These are phyloP conservation scores for Drosophila kurseongensis DNA, from an alignment of 1,140 invertebrate genomes.

Conservation along the genomic window DNA sequence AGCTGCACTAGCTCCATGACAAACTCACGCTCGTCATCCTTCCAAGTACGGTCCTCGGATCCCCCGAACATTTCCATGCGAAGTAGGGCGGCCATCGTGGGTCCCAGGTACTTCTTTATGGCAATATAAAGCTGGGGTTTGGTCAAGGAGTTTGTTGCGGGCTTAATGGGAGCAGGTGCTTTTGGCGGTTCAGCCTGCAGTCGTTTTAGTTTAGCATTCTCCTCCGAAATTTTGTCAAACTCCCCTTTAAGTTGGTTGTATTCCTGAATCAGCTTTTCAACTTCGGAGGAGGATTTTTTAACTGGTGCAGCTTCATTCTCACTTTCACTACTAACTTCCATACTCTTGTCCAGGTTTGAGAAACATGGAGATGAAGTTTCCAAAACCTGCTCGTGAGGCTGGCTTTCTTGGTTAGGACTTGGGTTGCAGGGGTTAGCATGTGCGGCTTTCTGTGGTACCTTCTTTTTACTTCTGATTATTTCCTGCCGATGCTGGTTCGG, in stretches of 20 bases:
- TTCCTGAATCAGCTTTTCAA: slow-evolving; percentile 4
- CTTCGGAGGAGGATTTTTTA: background rate
- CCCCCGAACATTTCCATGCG: slow-evolving; percentile 82
- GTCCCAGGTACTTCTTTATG: slow-evolving; percentile 73
- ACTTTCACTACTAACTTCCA: background rate
- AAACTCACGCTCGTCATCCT: slow-evolving; percentile 68
- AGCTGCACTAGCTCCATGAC: slow-evolving; percentile 65
- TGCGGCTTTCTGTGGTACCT: background rate
- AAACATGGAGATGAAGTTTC: background rate
- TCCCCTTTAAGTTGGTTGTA: slow-evolving; percentile 27
- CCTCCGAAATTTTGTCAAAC: slow-evolving; percentile 17
- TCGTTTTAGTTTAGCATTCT: slow-evolving; percentile 26
- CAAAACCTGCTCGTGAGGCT: background rate
- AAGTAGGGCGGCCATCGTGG: slow-evolving; percentile 70
- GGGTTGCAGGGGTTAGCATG: background rate
- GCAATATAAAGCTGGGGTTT: slow-evolving; percentile 76
- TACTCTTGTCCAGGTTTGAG: background rate
- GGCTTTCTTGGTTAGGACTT: background rate
- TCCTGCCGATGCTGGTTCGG: too few species aligned
- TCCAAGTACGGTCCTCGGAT: slow-evolving; percentile 67
- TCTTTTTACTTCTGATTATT: background rate
- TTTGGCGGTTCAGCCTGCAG: slow-evolving; percentile 11
- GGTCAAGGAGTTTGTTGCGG: slow-evolving; percentile 6
- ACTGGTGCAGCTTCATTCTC: background rate
- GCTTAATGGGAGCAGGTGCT: background rate